Base-by-base conservation (phyloP, 2,888 invertebrate genomes). In the Drosophila acutilabella region DNA sequence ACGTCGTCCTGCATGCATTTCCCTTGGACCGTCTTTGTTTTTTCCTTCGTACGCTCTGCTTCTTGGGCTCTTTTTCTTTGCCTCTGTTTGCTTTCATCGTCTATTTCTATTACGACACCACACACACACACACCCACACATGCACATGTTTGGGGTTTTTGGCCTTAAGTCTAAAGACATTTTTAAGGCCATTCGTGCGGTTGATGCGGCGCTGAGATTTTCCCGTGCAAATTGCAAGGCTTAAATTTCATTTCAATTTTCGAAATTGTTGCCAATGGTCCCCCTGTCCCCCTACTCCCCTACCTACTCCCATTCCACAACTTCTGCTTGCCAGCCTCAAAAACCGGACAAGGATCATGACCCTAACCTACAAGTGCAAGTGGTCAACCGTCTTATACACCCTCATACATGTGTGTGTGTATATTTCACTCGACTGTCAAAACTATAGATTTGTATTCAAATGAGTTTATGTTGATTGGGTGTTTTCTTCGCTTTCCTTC, bases 221-320 rank as follows among this genome's bases (percentile, higher is more conserved):
- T 56, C 54, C 53, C 81, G 80, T 83, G 80, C 83, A 83, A 82
- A 85, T 83, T 84, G 81, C 81, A 85, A 72, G 75, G 80, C 81
- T 84, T 80, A 75, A 85, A 85, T 85, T 84, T 85, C 75, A 82
- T 82, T 85, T 85, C 81, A 81, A 79, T 81, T 81, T 82, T 65
- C 67, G 71, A 83, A 79, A 83, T 77, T 82, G 78, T 68, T 70
- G 64, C 69, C 66, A 47, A 23, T 6, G 11, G 18, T 18, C 41
- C n/a, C 16, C 36, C 11, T 1, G 1, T 8, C 4, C 8, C 3
- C n/a, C 2, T 2, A 11, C 2, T 2, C 33, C 11, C 0, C 33
- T 33, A 8, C 10, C 33, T 13, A 4, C 3, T 36, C 3, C 30
- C 7, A 10, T 0, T 18, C 2, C 11, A n/a, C 11, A n/a, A 30